Percentiles rank a stretch among this genome's conserved stretches.
Conservation (phyloP, 2,797 vertebrate genomes). For the Lycodopsis pacificus region DNA sequence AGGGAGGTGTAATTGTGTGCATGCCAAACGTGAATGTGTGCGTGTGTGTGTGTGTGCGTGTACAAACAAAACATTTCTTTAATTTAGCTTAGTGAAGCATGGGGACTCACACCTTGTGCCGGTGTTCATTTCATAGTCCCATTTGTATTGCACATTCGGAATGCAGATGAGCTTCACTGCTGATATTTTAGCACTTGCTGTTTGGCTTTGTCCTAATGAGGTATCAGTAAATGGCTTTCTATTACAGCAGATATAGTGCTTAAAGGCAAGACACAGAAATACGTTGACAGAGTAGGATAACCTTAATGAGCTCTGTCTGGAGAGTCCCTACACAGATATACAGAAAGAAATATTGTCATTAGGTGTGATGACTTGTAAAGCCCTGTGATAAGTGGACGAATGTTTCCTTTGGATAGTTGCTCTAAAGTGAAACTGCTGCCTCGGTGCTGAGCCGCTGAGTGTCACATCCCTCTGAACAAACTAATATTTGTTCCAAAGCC, state of each 20-base stretch:
- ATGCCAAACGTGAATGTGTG: neutral
- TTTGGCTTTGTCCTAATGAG: conserved; percentile 78
- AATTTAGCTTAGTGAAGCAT: conserved; percentile 78
- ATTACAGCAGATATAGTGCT: conserved; percentile 50
- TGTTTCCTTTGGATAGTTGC: conserved; percentile 31
- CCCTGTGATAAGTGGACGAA: conserved; percentile 40
- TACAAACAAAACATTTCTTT: conserved; percentile 62
- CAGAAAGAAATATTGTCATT: conserved; percentile 53
- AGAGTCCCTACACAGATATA: conserved; percentile 52
- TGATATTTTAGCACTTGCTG: conserved; percentile 61
- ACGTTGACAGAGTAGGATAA: conserved; percentile 58
- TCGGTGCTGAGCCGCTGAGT: conserved; percentile 24
- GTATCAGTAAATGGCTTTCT: conserved; percentile 63
- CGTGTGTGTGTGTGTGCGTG: conserved; percentile 13
- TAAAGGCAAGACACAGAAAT: conserved; percentile 50
- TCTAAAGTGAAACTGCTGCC: conserved; percentile 36
- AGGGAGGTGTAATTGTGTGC: neutral
- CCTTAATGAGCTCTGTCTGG: conserved; percentile 63
- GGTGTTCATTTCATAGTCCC: conserved; percentile 72
- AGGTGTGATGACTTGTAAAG: conserved; percentile 46
- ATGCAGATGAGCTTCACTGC: conserved; percentile 72
- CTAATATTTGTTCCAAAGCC: conserved; percentile 55
- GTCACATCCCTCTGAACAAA: conserved; percentile 34
- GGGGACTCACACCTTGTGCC: conserved; percentile 62
- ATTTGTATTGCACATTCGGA: conserved; percentile 71